Conservation (phyloP, 2,888 invertebrate genomes). For the Caenorhabditis macrosperma region DNA sequence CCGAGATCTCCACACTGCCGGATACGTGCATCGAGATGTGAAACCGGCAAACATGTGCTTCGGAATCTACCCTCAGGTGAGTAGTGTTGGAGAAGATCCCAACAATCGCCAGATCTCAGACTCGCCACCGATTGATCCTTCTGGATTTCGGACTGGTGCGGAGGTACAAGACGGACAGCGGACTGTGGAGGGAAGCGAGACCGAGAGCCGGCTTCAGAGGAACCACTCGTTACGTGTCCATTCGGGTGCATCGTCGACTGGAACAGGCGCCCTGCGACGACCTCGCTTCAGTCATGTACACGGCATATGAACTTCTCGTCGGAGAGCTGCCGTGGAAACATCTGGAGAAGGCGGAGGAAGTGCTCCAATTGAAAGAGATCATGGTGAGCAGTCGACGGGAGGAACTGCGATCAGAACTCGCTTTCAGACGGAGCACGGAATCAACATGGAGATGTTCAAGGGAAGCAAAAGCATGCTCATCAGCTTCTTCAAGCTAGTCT, state of each 20-base stretch:
- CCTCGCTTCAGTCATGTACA: slow-evolving; percentile 62
- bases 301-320: slow-evolving; percentile 51
- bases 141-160: slow-evolving; percentile 72
- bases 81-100: neutral
- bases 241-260: slow-evolving; percentile 62
- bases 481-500: slow-evolving; percentile 39
- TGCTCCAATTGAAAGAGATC: slow-evolving; percentile 63
- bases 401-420: neutral
- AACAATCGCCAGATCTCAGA: slow-evolving; percentile 26
- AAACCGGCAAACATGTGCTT: slow-evolving; percentile 76
- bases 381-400: slow-evolving; percentile 36
- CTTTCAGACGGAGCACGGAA: slow-evolving; percentile 29
- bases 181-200: slow-evolving; percentile 60
- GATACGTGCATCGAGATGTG: slow-evolving; percentile 71
- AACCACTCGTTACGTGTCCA: slow-evolving; percentile 72
- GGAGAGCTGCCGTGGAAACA: slow-evolving; percentile 59
- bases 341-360: slow-evolving; percentile 59
- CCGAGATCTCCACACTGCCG: slow-evolving; percentile 71
- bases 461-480: slow-evolving; percentile 10
- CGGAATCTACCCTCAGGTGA: slow-evolving; percentile 64
- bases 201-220: slow-evolving; percentile 68
- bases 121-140: slow-evolving; percentile 65
- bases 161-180: slow-evolving; percentile 60
- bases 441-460: slow-evolving; percentile 35
- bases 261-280: slow-evolving; percentile 68